A percentile compares a stretch with the other conserved stretches of the same genome.
These are phyloP conservation scores for Synanthedon tipuliformis DNA, from an alignment of 2,888 invertebrate species.

Conservation along the genomic window DNA sequence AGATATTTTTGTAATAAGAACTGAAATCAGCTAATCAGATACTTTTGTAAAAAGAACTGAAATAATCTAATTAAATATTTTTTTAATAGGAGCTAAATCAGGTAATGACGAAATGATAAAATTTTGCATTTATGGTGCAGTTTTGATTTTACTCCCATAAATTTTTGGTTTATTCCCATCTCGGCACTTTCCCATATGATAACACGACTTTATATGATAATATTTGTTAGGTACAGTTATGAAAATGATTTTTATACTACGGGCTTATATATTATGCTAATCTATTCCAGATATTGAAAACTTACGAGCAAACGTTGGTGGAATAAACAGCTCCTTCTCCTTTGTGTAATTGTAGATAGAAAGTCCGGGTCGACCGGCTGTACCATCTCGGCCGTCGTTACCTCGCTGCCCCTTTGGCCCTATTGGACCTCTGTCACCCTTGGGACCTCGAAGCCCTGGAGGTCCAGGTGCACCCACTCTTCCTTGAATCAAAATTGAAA, in stretches of 20 bases:
- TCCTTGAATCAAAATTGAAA: constrained; percentile 49
- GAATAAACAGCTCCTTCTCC: constrained; percentile 79
- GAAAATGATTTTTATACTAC: too few relatives aligned
- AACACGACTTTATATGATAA: too few relatives aligned
- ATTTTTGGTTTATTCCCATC: too few relatives aligned
- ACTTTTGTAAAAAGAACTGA: neutral
- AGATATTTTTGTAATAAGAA: neutral
- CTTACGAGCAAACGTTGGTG: constrained; percentile 82
- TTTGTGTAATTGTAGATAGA: constrained; percentile 81
- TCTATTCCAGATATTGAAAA: too few relatives aligned
- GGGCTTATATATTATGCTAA: too few relatives aligned
- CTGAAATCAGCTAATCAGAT: neutral
- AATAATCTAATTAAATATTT: neutral
- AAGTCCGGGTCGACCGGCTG: constrained; percentile 84
- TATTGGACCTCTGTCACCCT: constrained; percentile 74
- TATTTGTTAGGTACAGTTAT: too few relatives aligned
- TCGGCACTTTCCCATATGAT: too few relatives aligned
- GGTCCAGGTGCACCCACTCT: constrained; percentile 76
- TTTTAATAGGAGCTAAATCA: neutral
- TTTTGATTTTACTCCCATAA: too few relatives aligned
- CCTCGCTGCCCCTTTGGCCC: constrained; percentile 81
- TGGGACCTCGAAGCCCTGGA: constrained; percentile 78
- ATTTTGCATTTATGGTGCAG: too few relatives aligned
- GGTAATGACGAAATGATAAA: neutral
- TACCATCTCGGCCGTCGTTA: constrained; percentile 78